Base-by-base conservation (phyloP, 2,797 vertebrate species). In the Streptopelia turtur region DNA sequence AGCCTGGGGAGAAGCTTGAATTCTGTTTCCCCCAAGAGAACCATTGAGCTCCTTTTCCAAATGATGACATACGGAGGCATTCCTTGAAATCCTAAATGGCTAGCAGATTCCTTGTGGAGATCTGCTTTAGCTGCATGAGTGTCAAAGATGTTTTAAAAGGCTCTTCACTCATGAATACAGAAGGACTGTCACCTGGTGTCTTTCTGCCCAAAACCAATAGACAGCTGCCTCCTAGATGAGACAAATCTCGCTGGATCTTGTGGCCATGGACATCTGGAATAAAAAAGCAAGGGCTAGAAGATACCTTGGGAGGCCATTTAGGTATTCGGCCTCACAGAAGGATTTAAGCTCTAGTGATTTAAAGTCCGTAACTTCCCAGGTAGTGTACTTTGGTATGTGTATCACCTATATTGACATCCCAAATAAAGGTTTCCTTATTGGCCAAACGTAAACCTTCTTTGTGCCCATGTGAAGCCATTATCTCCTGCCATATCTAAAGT, bases 41-140 rank as follows among this genome's bases (percentile, higher is more conserved):
- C 49, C 47, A 20, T 8, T 43, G 60, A 74, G 52, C 45, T 91
- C 16, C 4, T 89, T 91, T 92, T 70, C 33, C 41, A 70, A 45
- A 74, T 47, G 37, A 64, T 77, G 70, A 66, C 47, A 64, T 50
- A 47, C 6, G 39, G 70, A 93, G 50, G 49, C 80, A 75, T 89
- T 89, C 83, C 91, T 96, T 91, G 91, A 93, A 93, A 94, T 94
- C 85, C 70, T 80, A 89, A 83, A 87, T 4, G n/a, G 30, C 71
- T 71, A 33, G 43, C 33, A 83, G 71, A 75, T 84, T 92, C 71
- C 45, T 91, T 77, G 37, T 33, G 6, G 60, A 16, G 15, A 57
- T 90, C 68, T 77, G 66, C 80, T 55, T 84, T 61, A 89, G 50
- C 77, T 94, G 49, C 78, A 71, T 30, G 81, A 65, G 16, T 74